A percentile compares a stretch with the other conserved stretches of the same genome.
Conservation (phyloP, 1,140 invertebrate genomes). For the Catajapyx aquilonaris region DNA sequence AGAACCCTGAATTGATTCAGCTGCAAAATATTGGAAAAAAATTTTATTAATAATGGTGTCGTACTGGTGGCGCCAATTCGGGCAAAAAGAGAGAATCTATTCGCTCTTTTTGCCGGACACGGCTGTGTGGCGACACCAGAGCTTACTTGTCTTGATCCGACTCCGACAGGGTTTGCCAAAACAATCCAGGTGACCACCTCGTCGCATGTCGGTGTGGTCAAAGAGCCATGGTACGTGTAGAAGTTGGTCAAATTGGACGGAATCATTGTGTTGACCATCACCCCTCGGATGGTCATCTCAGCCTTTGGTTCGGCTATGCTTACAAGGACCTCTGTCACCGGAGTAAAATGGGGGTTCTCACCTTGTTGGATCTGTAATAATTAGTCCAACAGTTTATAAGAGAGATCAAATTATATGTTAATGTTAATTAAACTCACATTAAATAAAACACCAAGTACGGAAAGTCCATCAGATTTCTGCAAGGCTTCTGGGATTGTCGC, state of each 20-base stretch:
- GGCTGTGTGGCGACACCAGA: background rate
- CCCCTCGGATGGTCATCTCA: slow-evolving; percentile 2
- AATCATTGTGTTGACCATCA: slow-evolving; percentile 9
- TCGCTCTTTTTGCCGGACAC: no score
- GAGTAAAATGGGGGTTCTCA: slow-evolving; percentile 14
- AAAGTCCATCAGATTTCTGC: slow-evolving; percentile 18
- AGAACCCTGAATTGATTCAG: no score
- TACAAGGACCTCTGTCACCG: slow-evolving; percentile 13
- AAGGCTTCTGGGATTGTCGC: slow-evolving; percentile 18
- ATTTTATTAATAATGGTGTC: no score
- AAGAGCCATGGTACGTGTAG: slow-evolving; percentile 37
- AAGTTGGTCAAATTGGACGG: slow-evolving; percentile 11
- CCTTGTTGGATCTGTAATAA: slow-evolving; percentile 1
- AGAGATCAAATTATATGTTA: background rate
- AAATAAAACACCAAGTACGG: slow-evolving; percentile 26
- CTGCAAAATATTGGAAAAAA: no score
- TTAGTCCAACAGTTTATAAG: background rate
- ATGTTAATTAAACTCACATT: slow-evolving; percentile 15
- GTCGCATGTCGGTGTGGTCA: slow-evolving; percentile 38
- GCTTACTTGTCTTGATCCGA: slow-evolving; percentile 25
- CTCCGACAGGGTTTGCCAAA: slow-evolving; percentile 24
- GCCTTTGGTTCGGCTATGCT: slow-evolving; percentile 7
- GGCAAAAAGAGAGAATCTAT: no score
- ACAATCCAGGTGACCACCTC: slow-evolving; percentile 41
- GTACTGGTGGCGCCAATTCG: no score